Conservation (phyloP, 2,113 vertebrate species). For the Pseudopodoces humilis region DNA sequence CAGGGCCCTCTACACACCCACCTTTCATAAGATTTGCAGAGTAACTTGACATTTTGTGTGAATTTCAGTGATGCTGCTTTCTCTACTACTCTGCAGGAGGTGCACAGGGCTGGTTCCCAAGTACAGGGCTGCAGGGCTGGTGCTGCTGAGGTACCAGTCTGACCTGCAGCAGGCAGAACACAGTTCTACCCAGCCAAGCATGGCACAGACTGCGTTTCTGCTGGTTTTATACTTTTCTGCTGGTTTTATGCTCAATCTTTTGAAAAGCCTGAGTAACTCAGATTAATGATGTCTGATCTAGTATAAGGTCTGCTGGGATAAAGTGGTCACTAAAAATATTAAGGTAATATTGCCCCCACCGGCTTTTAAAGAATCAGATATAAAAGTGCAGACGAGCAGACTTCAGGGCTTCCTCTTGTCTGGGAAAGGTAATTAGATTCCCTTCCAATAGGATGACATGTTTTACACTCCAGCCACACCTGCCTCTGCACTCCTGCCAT, state of each 20-base stretch:
- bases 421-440: not conserved
- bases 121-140: fast-evolving
- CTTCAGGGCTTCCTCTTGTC: not conserved
- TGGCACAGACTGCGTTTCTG: not conserved
- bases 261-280: not conserved
- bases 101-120: fast-evolving
- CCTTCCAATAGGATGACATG: not conserved
- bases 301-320: not conserved
- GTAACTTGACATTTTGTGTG: not conserved
- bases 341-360: not conserved
- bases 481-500: not conserved
- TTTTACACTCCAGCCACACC: not conserved
- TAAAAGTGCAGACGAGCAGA: not conserved
- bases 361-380: not conserved
- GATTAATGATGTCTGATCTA: not conserved
- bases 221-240: not conserved
- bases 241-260: not conserved
- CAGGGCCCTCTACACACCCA: fast-evolving
- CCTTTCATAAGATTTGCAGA: not conserved
- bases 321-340: not conserved
- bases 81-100: not conserved
- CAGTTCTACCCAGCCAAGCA: not conserved
- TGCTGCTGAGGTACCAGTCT: not conserved
- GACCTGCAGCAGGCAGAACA: not conserved
- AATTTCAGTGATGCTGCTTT: not conserved